phyloP scores from a whole-genome alignment of 2,113 vertebrate species.

The Lamprotornis superbus region DNA sequence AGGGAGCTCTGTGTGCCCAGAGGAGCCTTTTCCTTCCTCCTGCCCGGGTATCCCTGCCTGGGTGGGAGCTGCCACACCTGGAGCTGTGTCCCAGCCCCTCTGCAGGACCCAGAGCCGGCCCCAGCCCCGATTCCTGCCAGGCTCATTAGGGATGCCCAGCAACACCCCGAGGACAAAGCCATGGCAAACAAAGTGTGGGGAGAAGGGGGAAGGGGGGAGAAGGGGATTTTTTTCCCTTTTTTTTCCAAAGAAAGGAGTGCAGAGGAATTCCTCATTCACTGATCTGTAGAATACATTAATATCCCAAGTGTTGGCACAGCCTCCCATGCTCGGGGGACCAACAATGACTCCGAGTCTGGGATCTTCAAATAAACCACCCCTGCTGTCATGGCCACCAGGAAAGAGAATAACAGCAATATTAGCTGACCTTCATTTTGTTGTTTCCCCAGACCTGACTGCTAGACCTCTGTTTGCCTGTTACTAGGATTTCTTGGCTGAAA shows the following conservation, averaged over 20 bases:
- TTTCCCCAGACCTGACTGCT: constrained; percentile 91
- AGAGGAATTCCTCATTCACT: constrained; percentile 82
- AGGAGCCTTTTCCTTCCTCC: not conserved
- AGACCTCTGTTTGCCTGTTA: constrained; percentile 87
- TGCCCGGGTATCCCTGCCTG: not conserved
- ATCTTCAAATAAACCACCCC: constrained; percentile 98
- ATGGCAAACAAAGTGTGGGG: constrained; percentile 76
- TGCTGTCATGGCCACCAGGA: constrained; percentile 97
- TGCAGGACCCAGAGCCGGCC: not conserved
- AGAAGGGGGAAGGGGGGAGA: constrained; percentile 56
- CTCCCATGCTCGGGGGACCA: constrained; percentile 73
- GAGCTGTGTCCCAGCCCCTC: not conserved
- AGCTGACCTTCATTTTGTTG: constrained; percentile 94
- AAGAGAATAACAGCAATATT: constrained; percentile 94
- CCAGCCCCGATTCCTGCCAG: constrained; percentile 58
- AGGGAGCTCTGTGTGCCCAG: not conserved
- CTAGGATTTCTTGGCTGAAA: constrained; percentile 88
- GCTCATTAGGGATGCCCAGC: constrained; percentile 82
- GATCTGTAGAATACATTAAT: constrained; percentile 92
- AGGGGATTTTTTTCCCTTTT: not conserved
- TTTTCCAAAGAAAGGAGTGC: constrained; percentile 57
- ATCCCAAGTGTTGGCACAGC: constrained; percentile 87
- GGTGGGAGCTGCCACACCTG: constrained; percentile 40
- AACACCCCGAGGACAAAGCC: constrained; percentile 76
- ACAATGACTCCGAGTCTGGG: constrained; percentile 97